Evolutionary conservation across 30 jellyfish, hydroid and myxozoan genomes (phyloP), one percentile per base, ranked within the genome.

Genomic region (Calvadosia cruxmelitensis): DNA sequence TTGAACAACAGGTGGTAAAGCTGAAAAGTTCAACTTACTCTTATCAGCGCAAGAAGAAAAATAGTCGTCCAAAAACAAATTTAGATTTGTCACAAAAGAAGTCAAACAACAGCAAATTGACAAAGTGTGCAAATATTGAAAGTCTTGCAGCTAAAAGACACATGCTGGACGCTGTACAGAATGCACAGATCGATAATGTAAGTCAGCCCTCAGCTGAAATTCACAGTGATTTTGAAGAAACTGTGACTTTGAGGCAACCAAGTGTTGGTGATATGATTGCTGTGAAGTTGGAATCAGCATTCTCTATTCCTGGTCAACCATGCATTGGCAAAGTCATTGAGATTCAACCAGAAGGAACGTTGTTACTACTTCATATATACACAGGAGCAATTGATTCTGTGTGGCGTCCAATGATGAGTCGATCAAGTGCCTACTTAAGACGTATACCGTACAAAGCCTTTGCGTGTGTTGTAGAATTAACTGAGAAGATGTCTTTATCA

Each of bases 321-420:
- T 86, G 92, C 69, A 27, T 86, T 2, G 96, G 94, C 27, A 78
- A 79, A 67, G 49, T 86, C 48, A 83, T 75, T 1, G 53, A 79
- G 33, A 50, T 74, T 13, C 82, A 79, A 25, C 92, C 73, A 64
- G 67, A 75, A 30, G 42, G 51, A 0, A 82, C 83, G 15, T 30
- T 64, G 16, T 49, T 86, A 24, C 63, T 79, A 63, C 82, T 86
- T 34, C 96, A 86, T 67, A 73, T 69, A 34, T 86, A 67, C 75
- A 69, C 82, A 48, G 96, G 96, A 3, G 52, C 81, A 53, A 74
- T 61, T 35, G 94, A 75, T 20, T 80, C 90, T 3, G 82, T 13
- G 33, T 86, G 96, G 96, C 63, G 93, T 62, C 96, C 93, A 24
- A 86, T 86, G 96, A 86, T 86, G 96, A 78, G 92, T 51, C 65